Conservation (phyloP, 2,888 invertebrate genomes). For the Gortyna flavago region DNA sequence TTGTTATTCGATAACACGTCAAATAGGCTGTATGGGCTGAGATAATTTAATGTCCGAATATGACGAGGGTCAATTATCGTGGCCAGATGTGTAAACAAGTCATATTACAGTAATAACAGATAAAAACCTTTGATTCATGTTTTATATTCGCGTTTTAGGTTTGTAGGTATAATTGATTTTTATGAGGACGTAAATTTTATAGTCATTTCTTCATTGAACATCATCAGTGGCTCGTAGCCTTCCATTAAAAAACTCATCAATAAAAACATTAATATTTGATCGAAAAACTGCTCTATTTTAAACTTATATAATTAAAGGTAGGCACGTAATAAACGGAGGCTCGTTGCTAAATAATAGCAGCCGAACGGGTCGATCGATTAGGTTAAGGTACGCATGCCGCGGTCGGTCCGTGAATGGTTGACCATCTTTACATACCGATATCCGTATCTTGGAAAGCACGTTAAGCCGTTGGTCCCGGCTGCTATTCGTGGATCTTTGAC, state of each 20-base stretch:
- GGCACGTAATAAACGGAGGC: background rate
- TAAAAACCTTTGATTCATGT: background rate
- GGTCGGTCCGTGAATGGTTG: background rate
- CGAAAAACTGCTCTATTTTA: background rate
- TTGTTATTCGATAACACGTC: slow-evolving; percentile 49
- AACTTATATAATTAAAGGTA: no score
- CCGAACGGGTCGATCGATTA: background rate
- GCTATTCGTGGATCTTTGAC: background rate
- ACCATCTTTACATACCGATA: background rate
- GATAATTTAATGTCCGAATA: slow-evolving; percentile 40
- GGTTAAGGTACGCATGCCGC: background rate
- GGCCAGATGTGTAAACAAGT: slow-evolving; percentile 39
- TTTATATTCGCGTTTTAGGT: slow-evolving; percentile 1
- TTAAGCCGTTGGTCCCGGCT: background rate
- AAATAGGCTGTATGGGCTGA: slow-evolving; percentile 14
- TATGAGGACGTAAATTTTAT: slow-evolving; percentile 3
- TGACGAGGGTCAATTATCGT: slow-evolving; percentile 30
- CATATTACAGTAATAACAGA: slow-evolving; percentile 25
- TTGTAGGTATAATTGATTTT: slow-evolving; percentile 8
- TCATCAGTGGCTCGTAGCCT: background rate
- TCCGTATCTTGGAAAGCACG: background rate
- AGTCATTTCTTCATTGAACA: background rate
- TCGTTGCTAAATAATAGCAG: background rate
- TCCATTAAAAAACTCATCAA: background rate
- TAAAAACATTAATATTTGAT: background rate